Conservation (phyloP, 2,888 invertebrate species). For the Opisthograptis luteolata region DNA sequence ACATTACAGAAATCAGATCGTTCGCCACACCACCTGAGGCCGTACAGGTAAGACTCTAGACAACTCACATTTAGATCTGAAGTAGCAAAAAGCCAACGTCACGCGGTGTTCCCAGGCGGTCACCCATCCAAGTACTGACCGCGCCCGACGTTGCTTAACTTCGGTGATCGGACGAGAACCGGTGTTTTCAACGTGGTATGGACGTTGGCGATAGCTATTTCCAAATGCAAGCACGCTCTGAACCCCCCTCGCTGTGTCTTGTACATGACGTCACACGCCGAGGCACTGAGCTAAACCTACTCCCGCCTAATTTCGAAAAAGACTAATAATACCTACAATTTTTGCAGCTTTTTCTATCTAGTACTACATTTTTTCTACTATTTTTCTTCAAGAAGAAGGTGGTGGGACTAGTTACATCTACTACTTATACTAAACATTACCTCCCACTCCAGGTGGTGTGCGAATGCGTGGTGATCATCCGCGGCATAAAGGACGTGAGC, state of each 20-base stretch:
- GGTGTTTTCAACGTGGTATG: slow-evolving; percentile 8
- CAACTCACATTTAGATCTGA: no score
- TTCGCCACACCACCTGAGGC: slow-evolving; percentile 96
- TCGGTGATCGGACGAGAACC: slow-evolving; percentile 67
- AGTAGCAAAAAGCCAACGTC: not conserved
- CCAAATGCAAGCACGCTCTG: no score
- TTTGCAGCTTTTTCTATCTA: no score
- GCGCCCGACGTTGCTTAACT: slow-evolving; percentile 75
- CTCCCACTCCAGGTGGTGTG: slow-evolving; percentile 87
- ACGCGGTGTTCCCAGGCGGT: slow-evolving; percentile 58
- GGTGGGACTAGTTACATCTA: no score
- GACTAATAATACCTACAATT: no score
- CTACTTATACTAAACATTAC: no score
- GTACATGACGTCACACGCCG: no score
- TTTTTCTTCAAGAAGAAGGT: no score
- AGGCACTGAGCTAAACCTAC: not conserved
- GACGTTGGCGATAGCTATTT: slow-evolving; percentile 1
- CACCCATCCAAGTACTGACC: slow-evolving; percentile 77
- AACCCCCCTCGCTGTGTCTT: no score
- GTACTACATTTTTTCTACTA: no score
- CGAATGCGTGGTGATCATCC: slow-evolving; percentile 94
- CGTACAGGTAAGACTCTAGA: slow-evolving; percentile 87
- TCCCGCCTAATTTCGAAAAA: no score
- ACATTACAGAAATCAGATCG: slow-evolving; percentile 96
- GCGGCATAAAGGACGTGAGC: slow-evolving; percentile 92